phyloP scores from a whole-genome alignment of 2,113 vertebrate genomes.

The Romanogobio albipinnatus region DNA sequence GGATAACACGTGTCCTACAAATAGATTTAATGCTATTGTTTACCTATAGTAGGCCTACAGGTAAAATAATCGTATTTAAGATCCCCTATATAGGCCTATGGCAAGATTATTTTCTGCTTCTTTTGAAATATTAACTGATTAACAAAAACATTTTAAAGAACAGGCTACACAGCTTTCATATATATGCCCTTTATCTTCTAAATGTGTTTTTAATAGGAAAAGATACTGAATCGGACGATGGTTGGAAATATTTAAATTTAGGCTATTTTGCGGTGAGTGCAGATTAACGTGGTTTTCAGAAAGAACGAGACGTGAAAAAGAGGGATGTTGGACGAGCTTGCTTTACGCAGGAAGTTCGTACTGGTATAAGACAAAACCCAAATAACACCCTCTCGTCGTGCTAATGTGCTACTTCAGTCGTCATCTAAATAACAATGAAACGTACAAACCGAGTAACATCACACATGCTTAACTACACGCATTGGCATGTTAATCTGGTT shows the following conservation, averaged over 20 bases:
- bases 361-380: constrained; percentile 43
- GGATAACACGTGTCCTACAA: not conserved
- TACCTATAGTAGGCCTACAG: not conserved
- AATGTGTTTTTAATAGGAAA: not conserved
- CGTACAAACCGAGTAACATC: constrained; percentile 74
- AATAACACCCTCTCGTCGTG: constrained; percentile 56
- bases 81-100: too few species aligned
- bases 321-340: not conserved
- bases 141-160: not conserved
- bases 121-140: not conserved
- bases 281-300: not conserved
- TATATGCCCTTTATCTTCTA: not conserved
- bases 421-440: constrained; percentile 76
- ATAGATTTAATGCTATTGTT: not conserved
- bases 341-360: constrained; percentile 18
- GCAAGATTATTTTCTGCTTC: not conserved
- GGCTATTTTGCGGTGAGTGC: too few species aligned
- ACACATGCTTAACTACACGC: constrained; percentile 74
- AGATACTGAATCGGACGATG: not conserved
- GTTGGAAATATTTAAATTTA: not conserved
- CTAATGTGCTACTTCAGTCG: constrained; percentile 63
- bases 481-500: constrained; percentile 76
- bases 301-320: not conserved
- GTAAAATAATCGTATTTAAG: not conserved
- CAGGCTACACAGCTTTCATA: not conserved